Percentiles rank a stretch among this genome's conserved stretches.
phyloP scores from a whole-genome alignment of 2,113 vertebrate genomes.

The Mesocricetus auratus region DNA sequence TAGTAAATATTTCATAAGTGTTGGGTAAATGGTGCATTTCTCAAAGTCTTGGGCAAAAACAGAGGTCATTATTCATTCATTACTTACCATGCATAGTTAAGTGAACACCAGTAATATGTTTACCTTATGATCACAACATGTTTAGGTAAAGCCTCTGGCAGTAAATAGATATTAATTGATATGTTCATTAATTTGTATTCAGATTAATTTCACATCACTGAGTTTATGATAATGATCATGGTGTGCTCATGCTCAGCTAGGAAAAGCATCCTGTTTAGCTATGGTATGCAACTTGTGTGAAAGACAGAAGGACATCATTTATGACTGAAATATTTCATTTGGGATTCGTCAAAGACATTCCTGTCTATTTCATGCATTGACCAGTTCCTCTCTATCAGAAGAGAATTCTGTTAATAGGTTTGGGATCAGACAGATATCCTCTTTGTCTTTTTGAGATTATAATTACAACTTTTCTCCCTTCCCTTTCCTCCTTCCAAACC shows the following conservation, averaged over 20 bases:
- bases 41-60: background rate
- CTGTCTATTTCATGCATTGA: background rate
- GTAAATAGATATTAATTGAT: constrained; percentile 20
- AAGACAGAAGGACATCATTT: background rate
- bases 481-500: background rate
- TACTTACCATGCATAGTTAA: constrained; percentile 7
- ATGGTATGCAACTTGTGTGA: background rate
- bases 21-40: background rate
- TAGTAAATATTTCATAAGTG: background rate
- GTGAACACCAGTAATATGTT: background rate
- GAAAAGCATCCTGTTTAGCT: background rate
- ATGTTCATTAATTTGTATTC: constrained; percentile 4
- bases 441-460: background rate
- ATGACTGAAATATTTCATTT: background rate
- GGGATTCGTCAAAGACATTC: background rate
- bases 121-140: background rate
- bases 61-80: background rate
- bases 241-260: background rate
- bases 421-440: background rate
- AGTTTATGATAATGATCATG: background rate
- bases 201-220: background rate
- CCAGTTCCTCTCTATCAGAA: background rate
- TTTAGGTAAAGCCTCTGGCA: background rate
- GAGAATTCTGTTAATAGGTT: background rate
- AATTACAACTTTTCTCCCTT: background rate